Conservation (phyloP, 2,797 vertebrate species). For the Ara ararauna region DNA sequence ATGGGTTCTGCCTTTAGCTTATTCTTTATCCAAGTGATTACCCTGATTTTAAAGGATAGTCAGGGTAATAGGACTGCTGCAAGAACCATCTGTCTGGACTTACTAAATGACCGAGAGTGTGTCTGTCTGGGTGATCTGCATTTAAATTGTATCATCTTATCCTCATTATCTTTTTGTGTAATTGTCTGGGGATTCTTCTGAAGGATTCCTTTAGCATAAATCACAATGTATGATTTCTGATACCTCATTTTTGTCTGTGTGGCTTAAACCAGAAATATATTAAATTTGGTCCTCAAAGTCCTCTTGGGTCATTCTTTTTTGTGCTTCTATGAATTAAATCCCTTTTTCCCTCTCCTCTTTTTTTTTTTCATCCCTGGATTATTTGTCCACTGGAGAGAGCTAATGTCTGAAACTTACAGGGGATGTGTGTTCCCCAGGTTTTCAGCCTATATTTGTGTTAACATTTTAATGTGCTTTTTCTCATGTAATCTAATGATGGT, state of each 20-base stretch:
- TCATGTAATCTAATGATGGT: not conserved
- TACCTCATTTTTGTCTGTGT: conserved; percentile 44
- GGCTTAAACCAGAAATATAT: conserved; percentile 42
- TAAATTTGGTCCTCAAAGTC: conserved; percentile 35
- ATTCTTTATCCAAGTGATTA: not conserved
- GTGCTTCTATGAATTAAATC: conserved; percentile 24
- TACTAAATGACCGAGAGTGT: conserved; percentile 17
- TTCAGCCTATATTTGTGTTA: not conserved
- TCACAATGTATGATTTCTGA: conserved; percentile 40
- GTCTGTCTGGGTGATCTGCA: conserved; percentile 60
- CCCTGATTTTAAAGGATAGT: not conserved
- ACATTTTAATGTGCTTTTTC: conserved; percentile 4
- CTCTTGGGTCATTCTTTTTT: conserved; percentile 33
- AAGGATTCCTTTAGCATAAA: conserved; percentile 58
- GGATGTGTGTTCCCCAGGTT: not conserved
- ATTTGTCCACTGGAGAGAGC: conserved; percentile 8
- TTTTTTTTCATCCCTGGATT: not conserved
- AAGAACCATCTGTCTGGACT: conserved; percentile 44
- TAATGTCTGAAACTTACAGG: not conserved
- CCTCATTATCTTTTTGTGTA: conserved; percentile 58
- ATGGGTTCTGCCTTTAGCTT: not conserved
- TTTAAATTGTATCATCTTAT: conserved; percentile 61
- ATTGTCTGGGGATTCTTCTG: conserved; percentile 52
- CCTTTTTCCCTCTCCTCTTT: not conserved
- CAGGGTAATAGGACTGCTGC: not conserved